phyloP scores from a whole-genome alignment of 2,797 vertebrate species.

The Otolemur crassicaudatus region DNA sequence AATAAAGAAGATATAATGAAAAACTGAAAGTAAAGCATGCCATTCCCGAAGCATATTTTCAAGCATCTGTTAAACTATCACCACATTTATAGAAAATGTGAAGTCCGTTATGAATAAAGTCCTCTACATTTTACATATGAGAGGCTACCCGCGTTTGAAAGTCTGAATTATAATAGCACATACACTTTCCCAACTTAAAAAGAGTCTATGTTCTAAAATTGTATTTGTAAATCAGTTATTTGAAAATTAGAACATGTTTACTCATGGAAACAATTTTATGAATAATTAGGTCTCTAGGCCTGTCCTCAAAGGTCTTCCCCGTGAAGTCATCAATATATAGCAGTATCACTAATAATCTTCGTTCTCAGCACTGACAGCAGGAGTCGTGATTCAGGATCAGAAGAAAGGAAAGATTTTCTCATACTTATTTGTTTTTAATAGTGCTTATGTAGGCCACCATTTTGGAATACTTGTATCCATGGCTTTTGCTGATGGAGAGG shows the following conservation, averaged over 20 bases:
- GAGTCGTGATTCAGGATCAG: neutral
- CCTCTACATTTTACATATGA: conserved; percentile 61
- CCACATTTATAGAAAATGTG: conserved; percentile 48
- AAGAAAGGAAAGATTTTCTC: neutral
- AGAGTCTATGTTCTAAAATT: neutral
- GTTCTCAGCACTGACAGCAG: neutral
- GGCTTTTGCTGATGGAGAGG: neutral
- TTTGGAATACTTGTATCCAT: neutral
- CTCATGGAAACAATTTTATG: neutral
- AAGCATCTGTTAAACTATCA: conserved; percentile 33
- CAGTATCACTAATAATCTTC: neutral
- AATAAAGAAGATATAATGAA: conserved; percentile 52
- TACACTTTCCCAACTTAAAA: neutral
- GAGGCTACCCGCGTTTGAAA: conserved; percentile 57
- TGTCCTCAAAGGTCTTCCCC: neutral
- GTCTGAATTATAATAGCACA: conserved; percentile 66
- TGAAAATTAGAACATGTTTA: conserved; percentile 44
- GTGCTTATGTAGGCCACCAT: too few relatives aligned
- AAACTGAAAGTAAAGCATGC: conserved; percentile 65
- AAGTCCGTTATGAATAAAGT: conserved; percentile 67
- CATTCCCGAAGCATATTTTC: conserved; percentile 64
- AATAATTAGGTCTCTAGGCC: neutral
- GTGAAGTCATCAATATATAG: neutral
- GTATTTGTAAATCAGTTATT: neutral
- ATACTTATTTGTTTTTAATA: neutral